Base-by-base conservation (phyloP, 2,113 vertebrate species). In the Romanogobio albipinnatus region DNA sequence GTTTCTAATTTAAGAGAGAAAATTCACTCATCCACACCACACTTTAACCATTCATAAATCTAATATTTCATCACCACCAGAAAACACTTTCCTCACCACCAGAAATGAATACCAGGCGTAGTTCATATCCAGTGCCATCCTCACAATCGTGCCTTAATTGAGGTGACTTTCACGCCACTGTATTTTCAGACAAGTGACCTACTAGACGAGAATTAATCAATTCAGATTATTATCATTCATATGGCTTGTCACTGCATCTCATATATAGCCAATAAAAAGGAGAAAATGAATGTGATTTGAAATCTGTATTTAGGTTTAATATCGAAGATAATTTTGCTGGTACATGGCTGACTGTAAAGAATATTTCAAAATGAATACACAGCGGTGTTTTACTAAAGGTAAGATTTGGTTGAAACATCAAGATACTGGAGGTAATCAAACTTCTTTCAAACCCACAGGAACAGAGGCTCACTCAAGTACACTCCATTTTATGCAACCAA, bases 131-230 rank as follows among this genome's bases (percentile, higher is more conserved):
- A 56, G 81, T 89, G 87, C 84, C 86, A 77, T 88, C 88, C 90
- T 90, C 88, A 87, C 90, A 85, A 87, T 84, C 85, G 81, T 75
- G 80, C 39, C 90, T 90, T 93, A 92, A 93, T 91, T 92, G 89
- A 88, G 92, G 90, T 88, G 91, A 91, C 91, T 93, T 93, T 94
- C 90, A 91, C 88, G 87, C 87, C 84, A 87, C 87, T 73, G 61
- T 87, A 87, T 90, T 91, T 90, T 88, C 88, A n/a, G 88, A 73
- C 1, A 81, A 90, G 88, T 83, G 75, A 87, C n/a, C 81, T 86
- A 90, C 91, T 92, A 92, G 82, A 88, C 1, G 86, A 90, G 53
- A 91, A 91, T 83, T 43, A 89, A 91, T 85, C 87, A 78, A 49
- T 79, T 66, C 82, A 9, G 82, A 89, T 91, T 88, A 87, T 88